Conservation (phyloP, 2,113 vertebrate species). For the Litocranius walleri region DNA sequence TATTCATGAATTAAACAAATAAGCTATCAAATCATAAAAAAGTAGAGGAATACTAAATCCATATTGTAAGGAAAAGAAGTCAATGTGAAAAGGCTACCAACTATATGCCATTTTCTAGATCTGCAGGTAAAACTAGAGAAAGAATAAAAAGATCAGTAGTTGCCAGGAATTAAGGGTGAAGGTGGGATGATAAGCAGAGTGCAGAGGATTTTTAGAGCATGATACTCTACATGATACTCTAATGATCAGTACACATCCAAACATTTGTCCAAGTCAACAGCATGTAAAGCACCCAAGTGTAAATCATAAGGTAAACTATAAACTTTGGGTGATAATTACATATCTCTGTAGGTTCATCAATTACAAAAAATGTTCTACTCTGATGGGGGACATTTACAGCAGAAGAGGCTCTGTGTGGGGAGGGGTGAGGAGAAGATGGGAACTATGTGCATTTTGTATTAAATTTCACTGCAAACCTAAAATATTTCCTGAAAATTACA, state of each 20-base stretch:
- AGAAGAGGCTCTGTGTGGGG: neutral
- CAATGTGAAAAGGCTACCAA: neutral
- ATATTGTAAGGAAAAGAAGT: neutral
- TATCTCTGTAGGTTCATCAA: too few relatives aligned
- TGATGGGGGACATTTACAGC: accelerated
- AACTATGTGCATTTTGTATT: neutral
- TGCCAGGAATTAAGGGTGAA: neutral
- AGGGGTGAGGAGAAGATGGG: accelerated
- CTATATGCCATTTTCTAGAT: neutral
- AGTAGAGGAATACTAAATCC: neutral
- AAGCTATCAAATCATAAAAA: neutral
- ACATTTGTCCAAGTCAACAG: neutral
- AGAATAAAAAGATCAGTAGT: neutral
- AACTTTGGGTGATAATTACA: neutral
- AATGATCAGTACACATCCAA: accelerated
- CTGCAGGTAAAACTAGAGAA: neutral
- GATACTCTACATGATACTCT: neutral
- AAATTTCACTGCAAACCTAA: neutral
- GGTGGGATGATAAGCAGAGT: neutral
- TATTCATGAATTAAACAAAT: neutral
- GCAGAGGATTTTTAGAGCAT: neutral
- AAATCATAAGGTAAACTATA: neutral
- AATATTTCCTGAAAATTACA: neutral
- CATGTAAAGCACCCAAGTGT: neutral
- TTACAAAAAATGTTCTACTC: neutral